Evolutionary conservation across 2,888 invertebrate species (phyloP), one percentile per base, ranked within the genome.

Genomic region (Eupsilia transversa): DNA sequence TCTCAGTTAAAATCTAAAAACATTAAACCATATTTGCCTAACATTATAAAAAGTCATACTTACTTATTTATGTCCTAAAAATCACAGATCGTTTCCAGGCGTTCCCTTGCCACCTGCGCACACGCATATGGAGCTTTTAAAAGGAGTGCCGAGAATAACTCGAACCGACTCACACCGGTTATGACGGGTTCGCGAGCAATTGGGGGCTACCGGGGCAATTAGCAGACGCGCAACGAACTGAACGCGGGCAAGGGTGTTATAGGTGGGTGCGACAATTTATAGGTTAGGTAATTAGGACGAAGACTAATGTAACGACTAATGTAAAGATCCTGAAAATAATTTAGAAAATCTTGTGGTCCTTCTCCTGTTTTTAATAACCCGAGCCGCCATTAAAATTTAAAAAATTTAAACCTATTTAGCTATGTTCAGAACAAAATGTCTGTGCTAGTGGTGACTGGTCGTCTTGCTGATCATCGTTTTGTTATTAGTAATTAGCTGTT

Each of bases 161-260:
- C 79, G 57, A 84, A 74, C 85, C 76, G 77, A 82, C 63, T 78
- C 72, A 67, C 82, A 72, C 84, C 83, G 85, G 88, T 86, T 89
- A 66, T 64, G 57, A 68, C 78, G 70, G 72, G 82, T 67, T 79
- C 69, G 46, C 76, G 41, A 73, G 80, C 74, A 74, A 74, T 68
- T 75, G 74, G 78, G 79, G 86, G 87, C 84, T 85, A 80, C 73
- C 82, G 75, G 90, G 88, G 72, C 83, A 88, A 87, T 76, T 78
- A 85, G 72, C 72, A 79, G 82, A 63, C 72, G 65, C 61, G 41
- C 80, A 60, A 30, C 83, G 46, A 57, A 84, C 65, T 88, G 65
- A 41, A 52, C 74, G 87, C 86, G 86, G 61, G 20, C 27, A 20
- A 38, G n/a, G n/a, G n/a, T n/a, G n/a, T 49, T 60, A 61, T 17